These are phyloP conservation scores for Sebastes melanostomus DNA, from an alignment of 2,797 vertebrate genomes.

Conservation along the genomic window DNA sequence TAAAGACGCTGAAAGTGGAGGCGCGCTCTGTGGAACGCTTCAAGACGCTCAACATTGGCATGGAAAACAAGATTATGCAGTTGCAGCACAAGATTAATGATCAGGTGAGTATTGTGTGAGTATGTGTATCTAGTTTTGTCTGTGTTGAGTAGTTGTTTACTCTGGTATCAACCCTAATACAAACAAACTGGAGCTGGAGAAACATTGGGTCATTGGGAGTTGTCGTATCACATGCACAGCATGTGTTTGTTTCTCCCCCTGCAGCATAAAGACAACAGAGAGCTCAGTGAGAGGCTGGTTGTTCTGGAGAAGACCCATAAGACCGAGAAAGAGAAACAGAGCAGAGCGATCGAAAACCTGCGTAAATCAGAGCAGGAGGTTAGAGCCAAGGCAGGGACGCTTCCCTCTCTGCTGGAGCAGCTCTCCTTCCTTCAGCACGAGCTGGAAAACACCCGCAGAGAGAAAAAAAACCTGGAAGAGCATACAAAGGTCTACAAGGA, in stretches of 20 bases:
- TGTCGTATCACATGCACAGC: slow-evolving; percentile 65
- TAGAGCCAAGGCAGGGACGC: slow-evolving; percentile 77
- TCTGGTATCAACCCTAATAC: not conserved
- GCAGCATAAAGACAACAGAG: slow-evolving; percentile 93
- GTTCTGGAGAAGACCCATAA: slow-evolving; percentile 78
- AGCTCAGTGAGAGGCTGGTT: slow-evolving; percentile 86
- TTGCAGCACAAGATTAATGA: slow-evolving; percentile 93
- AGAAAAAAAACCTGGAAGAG: slow-evolving; percentile 85
- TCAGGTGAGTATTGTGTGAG: slow-evolving; percentile 84
- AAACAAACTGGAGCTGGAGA: not conserved
- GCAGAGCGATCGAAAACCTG: slow-evolving; percentile 84
- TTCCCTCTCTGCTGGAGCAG: slow-evolving; percentile 89
- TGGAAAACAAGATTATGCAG: slow-evolving; percentile 99
- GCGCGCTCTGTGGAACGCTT: slow-evolving; percentile 94
- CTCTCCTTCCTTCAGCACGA: slow-evolving; percentile 88
- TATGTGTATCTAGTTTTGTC: not conserved
- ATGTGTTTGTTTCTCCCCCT: slow-evolving; percentile 56
- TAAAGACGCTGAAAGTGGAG: slow-evolving; percentile 92
- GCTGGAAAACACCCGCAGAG: slow-evolving; percentile 83
- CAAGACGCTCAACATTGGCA: slow-evolving; percentile 92
- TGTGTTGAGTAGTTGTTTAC: not conserved
- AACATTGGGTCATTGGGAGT: slow-evolving; percentile 47
- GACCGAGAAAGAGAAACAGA: slow-evolving; percentile 86
- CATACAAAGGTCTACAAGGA: slow-evolving; percentile 82
- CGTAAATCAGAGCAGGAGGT: slow-evolving; percentile 86